Base-by-base conservation (phyloP, 1,140 invertebrate genomes). In the Polypedilum vanderplanki region DNA sequence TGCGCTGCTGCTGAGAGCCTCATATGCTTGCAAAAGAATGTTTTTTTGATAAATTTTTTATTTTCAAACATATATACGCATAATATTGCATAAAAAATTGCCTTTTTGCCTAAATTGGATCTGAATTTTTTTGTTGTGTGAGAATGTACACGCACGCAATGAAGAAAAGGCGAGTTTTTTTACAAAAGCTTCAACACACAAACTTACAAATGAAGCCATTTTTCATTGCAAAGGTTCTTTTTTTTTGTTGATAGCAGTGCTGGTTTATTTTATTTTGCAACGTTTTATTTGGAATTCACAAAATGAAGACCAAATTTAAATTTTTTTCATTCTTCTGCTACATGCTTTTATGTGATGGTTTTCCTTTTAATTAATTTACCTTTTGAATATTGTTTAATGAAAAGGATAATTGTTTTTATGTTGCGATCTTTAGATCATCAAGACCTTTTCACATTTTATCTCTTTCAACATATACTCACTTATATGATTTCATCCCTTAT, bases 161-260 rank as follows among this genome's bases (percentile, higher is more conserved):
- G 24, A 57, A 12, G 46, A 57, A 15, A n/a, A 12, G 46, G 12
- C 46, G n/a, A 57, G 18, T 18, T 2, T 7, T 20, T 18, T 9
- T 17, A 20, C 65, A 70, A 20, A 70, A 70, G 17, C 18, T 70
- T 70, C 65, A 57, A 57, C 46, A 57, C 46, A 70, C 65, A 70
- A 57, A 70, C 65, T 70, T 70, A 70, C 65, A 70, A 70, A 70
- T 70, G 65, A 70, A 70, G 65, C 20, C 17, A 70, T 70, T 70
- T 70, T 22, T 70, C 65, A 70, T 20, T 20, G 17, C 17, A 20
- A 22, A 70, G 65, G 65, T 18, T 70, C 10, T 5, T 20, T 70
- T 70, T n/a, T 70, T 57, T 57, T 12, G 10, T 57, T 57, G 46
- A n/a, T n/a, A n/a, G n/a, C n/a, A n/a, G n/a, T n/a, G n/a, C n/a